These are phyloP conservation scores for Zele albiditarsus DNA, from an alignment of 2,888 invertebrate genomes.

Conservation along the genomic window DNA sequence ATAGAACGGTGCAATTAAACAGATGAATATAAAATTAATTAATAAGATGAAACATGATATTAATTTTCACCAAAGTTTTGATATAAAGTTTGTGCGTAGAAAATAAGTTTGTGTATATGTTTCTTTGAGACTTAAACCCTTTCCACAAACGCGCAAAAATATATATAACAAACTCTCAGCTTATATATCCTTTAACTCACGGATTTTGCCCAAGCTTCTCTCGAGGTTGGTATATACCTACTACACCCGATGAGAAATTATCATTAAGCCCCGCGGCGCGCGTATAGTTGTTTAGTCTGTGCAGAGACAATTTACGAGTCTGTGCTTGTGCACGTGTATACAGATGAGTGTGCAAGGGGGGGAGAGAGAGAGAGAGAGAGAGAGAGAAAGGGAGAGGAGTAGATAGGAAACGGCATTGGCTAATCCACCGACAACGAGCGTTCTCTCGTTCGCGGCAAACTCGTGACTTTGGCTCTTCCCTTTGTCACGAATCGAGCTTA, in stretches of 20 bases:
- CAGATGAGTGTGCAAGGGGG: neutral
- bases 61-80: neutral
- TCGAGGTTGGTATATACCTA: constrained; percentile 10
- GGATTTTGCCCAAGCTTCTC: constrained; percentile 26
- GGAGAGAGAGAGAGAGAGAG: neutral
- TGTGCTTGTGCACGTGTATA: constrained; percentile 47
- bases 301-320: constrained; percentile 61
- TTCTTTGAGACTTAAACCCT: constrained; percentile 17
- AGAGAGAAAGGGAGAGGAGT: neutral
- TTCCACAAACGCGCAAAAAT: constrained; percentile 33
- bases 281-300: constrained; percentile 54
- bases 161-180: constrained; percentile 42
- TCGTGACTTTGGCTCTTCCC: constrained; percentile 53
- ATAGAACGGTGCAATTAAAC: neutral
- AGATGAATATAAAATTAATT: constrained; percentile 19
- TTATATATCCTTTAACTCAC: constrained; percentile 45
- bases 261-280: constrained; percentile 50
- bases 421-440: constrained; percentile 56
- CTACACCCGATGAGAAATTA: constrained; percentile 52
- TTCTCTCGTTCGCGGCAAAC: constrained; percentile 50
- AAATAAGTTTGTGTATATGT: constrained; percentile 27
- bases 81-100: constrained; percentile 1
- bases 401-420: constrained; percentile 22
- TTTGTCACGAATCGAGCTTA: constrained; percentile 54
- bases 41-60: constrained; percentile 15